Percentiles rank a stretch among this genome's conserved stretches.
These are phyloP conservation scores for Drosophila navojoa DNA, from an alignment of 1,140 invertebrate species.

Conservation along the genomic window DNA sequence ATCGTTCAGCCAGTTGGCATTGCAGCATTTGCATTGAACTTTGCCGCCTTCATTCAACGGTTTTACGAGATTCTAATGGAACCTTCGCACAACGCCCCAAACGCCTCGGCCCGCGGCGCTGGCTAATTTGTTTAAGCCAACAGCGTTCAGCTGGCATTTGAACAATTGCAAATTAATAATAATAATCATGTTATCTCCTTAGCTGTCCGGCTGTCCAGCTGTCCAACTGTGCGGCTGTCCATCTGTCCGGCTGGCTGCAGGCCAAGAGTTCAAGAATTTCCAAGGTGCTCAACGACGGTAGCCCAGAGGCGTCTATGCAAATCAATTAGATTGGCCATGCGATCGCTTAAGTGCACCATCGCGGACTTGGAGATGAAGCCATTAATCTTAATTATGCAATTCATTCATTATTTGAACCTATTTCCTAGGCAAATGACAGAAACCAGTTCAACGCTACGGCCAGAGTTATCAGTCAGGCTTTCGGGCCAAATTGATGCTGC, in stretches of 20 bases:
- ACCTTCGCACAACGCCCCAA: constrained; percentile 43
- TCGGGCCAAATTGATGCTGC: constrained; percentile 43
- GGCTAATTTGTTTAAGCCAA: constrained; percentile 49
- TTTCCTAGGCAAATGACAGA: constrained; percentile 39
- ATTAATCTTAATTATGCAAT: constrained; percentile 47
- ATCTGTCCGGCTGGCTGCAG: constrained; percentile 6
- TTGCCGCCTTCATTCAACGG: constrained; percentile 46
- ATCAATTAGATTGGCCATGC: constrained; percentile 44
- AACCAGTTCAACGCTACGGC: constrained; percentile 57
- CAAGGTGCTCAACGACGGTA: constrained; percentile 46
- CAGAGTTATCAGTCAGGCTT: constrained; percentile 57
- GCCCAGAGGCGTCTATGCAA: constrained; percentile 46
- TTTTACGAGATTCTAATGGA: constrained; percentile 43
- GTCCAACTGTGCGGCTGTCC: not conserved
- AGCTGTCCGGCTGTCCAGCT: not conserved
- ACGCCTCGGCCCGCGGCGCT: constrained; percentile 3
- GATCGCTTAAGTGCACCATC: constrained; percentile 31
- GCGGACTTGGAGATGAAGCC: constrained; percentile 22
- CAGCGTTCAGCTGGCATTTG: constrained; percentile 54
- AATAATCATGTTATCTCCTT: constrained; percentile 27
- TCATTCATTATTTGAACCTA: constrained; percentile 20
- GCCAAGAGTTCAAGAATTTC: constrained; percentile 54
- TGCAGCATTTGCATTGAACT: constrained; percentile 66
- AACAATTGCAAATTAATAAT: constrained; percentile 76
- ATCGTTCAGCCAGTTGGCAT: constrained; percentile 7